A percentile compares a stretch with the other conserved stretches of the same genome.
These are phyloP conservation scores for Fissipunctia ypsillon DNA, from an alignment of 2,888 invertebrate species.

Conservation along the genomic window DNA sequence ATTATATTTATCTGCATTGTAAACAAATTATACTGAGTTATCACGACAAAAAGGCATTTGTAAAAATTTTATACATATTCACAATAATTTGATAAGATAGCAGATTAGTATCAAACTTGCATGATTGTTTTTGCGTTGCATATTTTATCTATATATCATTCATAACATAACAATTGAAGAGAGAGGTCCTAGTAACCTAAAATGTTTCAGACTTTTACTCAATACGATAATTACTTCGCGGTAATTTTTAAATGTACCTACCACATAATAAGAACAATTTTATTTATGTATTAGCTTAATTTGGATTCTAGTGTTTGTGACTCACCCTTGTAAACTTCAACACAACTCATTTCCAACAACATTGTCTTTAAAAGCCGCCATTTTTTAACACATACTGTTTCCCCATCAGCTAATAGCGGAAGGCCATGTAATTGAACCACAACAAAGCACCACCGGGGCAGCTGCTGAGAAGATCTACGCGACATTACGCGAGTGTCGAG, in stretches of 20 bases:
- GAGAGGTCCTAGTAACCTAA: background rate
- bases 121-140: constrained; percentile 34
- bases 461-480: constrained; percentile 98
- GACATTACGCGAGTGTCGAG: constrained; percentile 97
- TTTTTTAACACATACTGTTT: background rate
- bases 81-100: constrained; percentile 45
- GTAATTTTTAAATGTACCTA: constrained; percentile 26
- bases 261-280: background rate
- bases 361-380: background rate
- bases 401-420: constrained; percentile 89
- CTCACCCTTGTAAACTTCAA: background rate
- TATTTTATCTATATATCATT: constrained; percentile 21
- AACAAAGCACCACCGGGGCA: constrained; percentile 92
- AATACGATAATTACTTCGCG: constrained; percentile 43
- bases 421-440: constrained; percentile 92
- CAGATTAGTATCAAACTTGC: constrained; percentile 21
- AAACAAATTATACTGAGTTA: constrained; percentile 25
- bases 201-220: constrained; percentile 41
- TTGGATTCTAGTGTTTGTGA: background rate
- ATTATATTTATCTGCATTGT: constrained; percentile 10
- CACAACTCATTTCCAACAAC: background rate
- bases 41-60: constrained; percentile 9
- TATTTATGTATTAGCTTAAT: background rate
- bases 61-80: constrained; percentile 22
- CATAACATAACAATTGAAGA: constrained; percentile 17